These are phyloP conservation scores for Cremastinae sp. DNA, from an alignment of 2,888 invertebrate species.

Conservation along the genomic window DNA sequence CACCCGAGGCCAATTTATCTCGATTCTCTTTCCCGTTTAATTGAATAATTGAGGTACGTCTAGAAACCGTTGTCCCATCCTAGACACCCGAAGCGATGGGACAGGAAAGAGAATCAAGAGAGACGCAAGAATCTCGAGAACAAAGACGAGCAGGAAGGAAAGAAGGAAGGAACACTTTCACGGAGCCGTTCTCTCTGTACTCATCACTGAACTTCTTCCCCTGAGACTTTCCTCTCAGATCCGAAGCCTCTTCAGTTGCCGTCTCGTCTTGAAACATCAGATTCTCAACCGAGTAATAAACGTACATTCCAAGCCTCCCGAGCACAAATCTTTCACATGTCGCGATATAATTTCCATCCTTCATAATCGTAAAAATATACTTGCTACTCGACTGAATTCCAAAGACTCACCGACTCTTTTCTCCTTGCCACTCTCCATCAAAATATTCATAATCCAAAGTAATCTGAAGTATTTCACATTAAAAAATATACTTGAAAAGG, in stretches of 20 bases:
- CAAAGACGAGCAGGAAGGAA: conserved; percentile 7
- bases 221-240: conserved; percentile 10
- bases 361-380: conserved; percentile 1
- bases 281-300: conserved; percentile 33
- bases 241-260: conserved; percentile 22
- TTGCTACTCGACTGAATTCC: conserved; percentile 39
- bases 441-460: conserved; percentile 25
- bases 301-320: conserved; percentile 29
- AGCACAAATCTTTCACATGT: conserved; percentile 35
- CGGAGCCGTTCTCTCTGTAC: conserved; percentile 14
- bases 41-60: conserved; percentile 62
- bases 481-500: too few species aligned
- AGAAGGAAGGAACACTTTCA: conserved; percentile 12
- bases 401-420: conserved; percentile 19
- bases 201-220: conserved; percentile 22
- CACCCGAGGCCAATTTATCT: not conserved
- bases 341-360: conserved; percentile 37
- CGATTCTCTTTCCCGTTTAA: conserved; percentile 57
- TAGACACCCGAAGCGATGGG: conserved; percentile 26
- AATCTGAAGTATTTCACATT: too few species aligned
- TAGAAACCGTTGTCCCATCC: conserved; percentile 4
- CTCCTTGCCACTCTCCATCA: conserved; percentile 10
- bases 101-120: conserved; percentile 38
- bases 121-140: conserved; percentile 15
- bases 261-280: conserved; percentile 27